phyloP scores from a whole-genome alignment of 2,113 vertebrate genomes.

The Anoplopoma fimbria region DNA sequence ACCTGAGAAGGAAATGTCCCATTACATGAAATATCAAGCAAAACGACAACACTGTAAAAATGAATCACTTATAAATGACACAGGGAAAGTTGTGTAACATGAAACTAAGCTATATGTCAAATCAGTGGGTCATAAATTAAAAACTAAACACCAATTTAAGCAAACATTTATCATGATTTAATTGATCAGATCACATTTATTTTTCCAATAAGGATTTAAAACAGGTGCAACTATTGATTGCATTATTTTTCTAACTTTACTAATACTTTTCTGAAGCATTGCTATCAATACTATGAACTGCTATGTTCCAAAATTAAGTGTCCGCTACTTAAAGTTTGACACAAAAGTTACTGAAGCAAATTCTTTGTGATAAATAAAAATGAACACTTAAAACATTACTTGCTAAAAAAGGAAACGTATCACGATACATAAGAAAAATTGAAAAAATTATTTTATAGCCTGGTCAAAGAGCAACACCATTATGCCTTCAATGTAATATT shows the following conservation, averaged over 20 bases:
- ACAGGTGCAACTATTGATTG: neutral
- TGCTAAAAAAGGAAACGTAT: neutral
- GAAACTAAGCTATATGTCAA: neutral
- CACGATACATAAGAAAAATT: neutral
- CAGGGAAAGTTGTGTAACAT: neutral
- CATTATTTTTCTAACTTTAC: too few relatives aligned
- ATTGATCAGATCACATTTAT: neutral
- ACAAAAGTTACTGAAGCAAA: too few relatives aligned
- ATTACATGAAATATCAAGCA: neutral
- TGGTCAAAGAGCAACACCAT: neutral
- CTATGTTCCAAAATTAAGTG: neutral
- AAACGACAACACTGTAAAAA: neutral
- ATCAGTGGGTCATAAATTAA: neutral
- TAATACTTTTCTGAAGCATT: neutral
- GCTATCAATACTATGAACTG: neutral
- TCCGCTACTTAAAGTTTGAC: neutral
- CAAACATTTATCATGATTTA: neutral
- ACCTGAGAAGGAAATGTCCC: constrained; percentile 75
- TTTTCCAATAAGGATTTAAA: neutral
- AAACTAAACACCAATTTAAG: neutral
- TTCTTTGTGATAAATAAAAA: neutral
- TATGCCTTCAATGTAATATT: neutral
- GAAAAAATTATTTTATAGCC: too few relatives aligned
- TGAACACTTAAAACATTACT: neutral
- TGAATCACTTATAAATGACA: neutral